Evolutionary conservation across 2,113 vertebrate genomes (phyloP).

Genomic region (Pithys albifrons): DNA sequence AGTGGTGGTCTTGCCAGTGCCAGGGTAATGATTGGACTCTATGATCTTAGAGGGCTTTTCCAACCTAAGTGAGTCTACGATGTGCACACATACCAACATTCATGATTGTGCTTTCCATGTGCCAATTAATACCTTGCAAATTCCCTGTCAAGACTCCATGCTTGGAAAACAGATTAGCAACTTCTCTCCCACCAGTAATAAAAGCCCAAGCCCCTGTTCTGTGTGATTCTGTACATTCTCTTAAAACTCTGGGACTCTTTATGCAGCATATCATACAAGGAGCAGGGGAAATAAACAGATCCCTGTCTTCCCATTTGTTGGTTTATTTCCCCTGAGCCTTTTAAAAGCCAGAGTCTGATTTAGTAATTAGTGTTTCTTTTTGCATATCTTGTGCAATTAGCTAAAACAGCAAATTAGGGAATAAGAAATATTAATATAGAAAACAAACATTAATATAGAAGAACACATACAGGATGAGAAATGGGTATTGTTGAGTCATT

Average conservation of each 20-base stretch:
- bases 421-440: slow-evolving; percentile 21
- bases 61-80: neutral
- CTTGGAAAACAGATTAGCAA: neutral
- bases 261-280: neutral
- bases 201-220: neutral
- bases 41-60: neutral
- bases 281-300: slow-evolving; percentile 3
- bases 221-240: fast-evolving
- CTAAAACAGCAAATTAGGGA: slow-evolving; percentile 40
- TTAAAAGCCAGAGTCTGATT: slow-evolving; percentile 20
- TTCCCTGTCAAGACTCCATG: neutral
- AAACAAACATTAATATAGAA: neutral
- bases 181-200: neutral
- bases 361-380: slow-evolving; percentile 41
- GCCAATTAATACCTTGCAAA: neutral
- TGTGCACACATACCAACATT: neutral
- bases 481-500: slow-evolving; percentile 16
- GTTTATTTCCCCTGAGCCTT: slow-evolving; percentile 51
- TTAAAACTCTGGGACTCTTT: neutral
- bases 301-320: slow-evolving; percentile 5
- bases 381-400: slow-evolving; percentile 49
- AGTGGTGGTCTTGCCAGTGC: neutral
- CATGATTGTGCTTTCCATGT: neutral
- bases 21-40: neutral
- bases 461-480: neutral